Conservation (phyloP, 2,113 vertebrate genomes). For the Tautogolabrus adspersus region DNA sequence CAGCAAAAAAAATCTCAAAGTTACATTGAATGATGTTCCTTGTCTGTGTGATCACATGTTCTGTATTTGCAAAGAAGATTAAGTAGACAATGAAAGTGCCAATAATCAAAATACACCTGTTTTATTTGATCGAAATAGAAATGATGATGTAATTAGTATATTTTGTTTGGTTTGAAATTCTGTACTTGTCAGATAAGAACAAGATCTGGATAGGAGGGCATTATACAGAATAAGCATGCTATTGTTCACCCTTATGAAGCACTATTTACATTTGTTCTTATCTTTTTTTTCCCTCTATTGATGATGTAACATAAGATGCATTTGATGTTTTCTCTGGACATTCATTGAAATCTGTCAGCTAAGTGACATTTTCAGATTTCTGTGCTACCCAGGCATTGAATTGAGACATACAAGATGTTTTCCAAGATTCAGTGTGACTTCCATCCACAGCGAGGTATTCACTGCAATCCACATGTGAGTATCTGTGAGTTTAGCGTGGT, state of each 20-base stretch:
- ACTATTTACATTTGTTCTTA: constrained; percentile 38
- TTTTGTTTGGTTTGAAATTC: constrained; percentile 59
- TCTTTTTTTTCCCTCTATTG: constrained; percentile 21
- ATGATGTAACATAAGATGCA: constrained; percentile 21
- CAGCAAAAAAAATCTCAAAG: too few relatives aligned
- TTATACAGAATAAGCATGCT: constrained; percentile 76
- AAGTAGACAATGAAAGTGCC: not conserved
- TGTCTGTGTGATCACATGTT: too few relatives aligned
- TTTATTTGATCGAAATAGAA: constrained; percentile 25
- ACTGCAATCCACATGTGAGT: constrained; percentile 29
- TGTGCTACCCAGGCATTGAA: constrained; percentile 8
- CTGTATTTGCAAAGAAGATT: not conserved
- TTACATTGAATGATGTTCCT: too few relatives aligned
- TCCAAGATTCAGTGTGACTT: constrained; percentile 54
- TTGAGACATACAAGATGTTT: constrained; percentile 60
- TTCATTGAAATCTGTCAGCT: constrained; percentile 29
- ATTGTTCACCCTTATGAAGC: constrained; percentile 52
- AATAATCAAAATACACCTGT: constrained; percentile 16
- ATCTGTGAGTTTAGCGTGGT: constrained; percentile 32
- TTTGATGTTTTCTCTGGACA: constrained; percentile 26
- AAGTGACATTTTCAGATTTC: constrained; percentile 14
- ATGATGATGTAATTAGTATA: constrained; percentile 34
- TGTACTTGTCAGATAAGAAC: constrained; percentile 44
- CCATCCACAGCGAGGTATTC: constrained; percentile 32
- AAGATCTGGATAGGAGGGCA: constrained; percentile 72